Evolutionary conservation across 2,113 vertebrate species (phyloP).

Genomic region (Nannospalax galili): DNA sequence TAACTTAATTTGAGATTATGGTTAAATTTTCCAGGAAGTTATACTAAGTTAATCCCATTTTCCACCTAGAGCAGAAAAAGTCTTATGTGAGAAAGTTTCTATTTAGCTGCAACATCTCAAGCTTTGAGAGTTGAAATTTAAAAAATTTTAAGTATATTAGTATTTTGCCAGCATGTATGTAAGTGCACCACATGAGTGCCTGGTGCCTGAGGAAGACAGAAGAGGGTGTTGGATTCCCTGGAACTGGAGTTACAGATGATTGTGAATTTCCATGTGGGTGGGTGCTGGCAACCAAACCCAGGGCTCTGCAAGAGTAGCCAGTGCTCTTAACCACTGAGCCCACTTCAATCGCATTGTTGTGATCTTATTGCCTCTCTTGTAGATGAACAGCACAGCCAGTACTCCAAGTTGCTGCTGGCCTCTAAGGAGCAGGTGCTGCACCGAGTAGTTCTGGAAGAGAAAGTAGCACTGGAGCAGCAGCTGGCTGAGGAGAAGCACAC

Average conservation of each 20-base stretch:
- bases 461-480: slow-evolving; percentile 89
- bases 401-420: slow-evolving; percentile 96
- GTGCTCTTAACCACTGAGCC: no score
- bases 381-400: slow-evolving; percentile 91
- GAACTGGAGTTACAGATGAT: no score
- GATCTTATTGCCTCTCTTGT: slow-evolving; percentile 7
- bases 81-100: neutral
- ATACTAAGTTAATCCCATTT: neutral
- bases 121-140: neutral
- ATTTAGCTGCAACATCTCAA: accelerated
- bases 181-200: no score
- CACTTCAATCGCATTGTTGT: neutral
- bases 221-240: no score
- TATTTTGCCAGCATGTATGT: no score
- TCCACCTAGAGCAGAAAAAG: neutral
- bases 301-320: no score
- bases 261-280: no score
- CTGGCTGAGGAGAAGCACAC: slow-evolving; percentile 92
- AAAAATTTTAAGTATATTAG: no score
- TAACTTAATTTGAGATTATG: neutral
- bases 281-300: no score
- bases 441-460: slow-evolving; percentile 92
- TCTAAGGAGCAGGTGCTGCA: slow-evolving; percentile 92
- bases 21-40: slow-evolving; percentile 17
- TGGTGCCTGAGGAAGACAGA: no score